These are phyloP conservation scores for Zosterops borbonicus DNA, from an alignment of 2,113 vertebrate genomes.

Conservation along the genomic window DNA sequence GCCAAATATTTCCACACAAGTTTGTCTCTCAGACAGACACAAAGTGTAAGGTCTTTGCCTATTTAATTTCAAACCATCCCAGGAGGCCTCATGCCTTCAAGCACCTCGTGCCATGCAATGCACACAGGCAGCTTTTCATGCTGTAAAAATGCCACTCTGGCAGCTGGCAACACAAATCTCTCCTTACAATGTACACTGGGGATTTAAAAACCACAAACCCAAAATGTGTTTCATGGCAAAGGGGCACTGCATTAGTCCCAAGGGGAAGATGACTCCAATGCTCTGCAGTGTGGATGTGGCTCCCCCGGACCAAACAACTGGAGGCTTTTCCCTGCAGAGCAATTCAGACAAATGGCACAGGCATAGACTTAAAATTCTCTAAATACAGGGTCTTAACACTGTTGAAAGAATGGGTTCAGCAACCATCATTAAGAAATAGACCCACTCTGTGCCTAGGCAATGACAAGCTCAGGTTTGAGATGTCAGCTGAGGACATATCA, in stretches of 20 bases:
- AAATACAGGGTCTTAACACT: neutral
- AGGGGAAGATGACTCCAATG: neutral
- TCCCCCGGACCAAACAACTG: neutral
- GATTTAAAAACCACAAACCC: neutral
- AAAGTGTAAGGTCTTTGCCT: neutral
- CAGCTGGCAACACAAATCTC: slow-evolving; percentile 12
- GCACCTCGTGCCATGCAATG: neutral
- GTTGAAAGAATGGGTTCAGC: neutral
- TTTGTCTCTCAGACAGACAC: neutral
- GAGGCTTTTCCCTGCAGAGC: neutral
- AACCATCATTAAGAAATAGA: neutral
- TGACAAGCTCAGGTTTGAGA: neutral
- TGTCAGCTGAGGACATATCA: neutral
- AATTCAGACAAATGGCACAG: neutral
- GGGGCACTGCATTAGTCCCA: neutral
- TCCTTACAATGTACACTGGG: neutral
- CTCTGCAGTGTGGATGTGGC: neutral
- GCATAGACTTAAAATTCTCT: neutral
- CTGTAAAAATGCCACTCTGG: neutral
- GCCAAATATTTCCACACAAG: neutral
- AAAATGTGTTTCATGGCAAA: neutral
- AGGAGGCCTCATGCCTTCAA: neutral
- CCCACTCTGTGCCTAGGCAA: neutral
- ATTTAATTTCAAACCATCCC: neutral
- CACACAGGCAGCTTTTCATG: neutral